Percentiles rank a stretch among this genome's conserved stretches.
Conservation (phyloP, 2,888 invertebrate species). For the Nemotelus nigrinus region DNA sequence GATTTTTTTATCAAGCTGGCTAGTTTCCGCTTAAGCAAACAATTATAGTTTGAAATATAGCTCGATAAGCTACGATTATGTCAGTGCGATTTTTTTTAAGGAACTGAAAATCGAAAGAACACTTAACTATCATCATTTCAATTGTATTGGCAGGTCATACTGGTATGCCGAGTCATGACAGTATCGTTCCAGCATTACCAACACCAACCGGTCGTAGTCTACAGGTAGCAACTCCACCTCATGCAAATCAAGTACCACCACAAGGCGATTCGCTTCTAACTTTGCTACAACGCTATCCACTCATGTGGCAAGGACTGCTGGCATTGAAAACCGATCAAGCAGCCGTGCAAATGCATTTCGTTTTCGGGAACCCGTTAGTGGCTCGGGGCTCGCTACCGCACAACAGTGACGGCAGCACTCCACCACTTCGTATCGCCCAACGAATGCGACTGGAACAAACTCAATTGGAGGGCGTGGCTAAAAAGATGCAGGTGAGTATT, state of each 20-base stretch:
- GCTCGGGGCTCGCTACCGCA: conserved; percentile 89
- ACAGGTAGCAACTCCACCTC: conserved; percentile 69
- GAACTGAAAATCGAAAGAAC: too few species aligned
- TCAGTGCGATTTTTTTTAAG: too few species aligned
- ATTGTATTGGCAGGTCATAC: conserved; percentile 50
- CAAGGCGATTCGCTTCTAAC: conserved; percentile 85
- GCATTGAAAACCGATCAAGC: conserved; percentile 97
- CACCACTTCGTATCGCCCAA: conserved; percentile 92
- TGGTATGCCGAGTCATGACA: conserved; percentile 55
- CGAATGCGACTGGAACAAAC: conserved; percentile 96
- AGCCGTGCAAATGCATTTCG: conserved; percentile 98
- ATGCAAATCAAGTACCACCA: conserved; percentile 81
- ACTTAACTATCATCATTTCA: too few species aligned
- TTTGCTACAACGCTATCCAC: conserved; percentile 89
- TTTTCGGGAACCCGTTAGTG: conserved; percentile 91
- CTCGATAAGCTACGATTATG: too few species aligned
- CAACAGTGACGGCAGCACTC: conserved; percentile 83
- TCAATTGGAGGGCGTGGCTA: conserved; percentile 94
- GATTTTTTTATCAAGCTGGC: not conserved
- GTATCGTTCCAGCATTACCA: conserved; percentile 58
- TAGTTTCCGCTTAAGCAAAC: not conserved
- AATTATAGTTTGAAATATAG: too few species aligned
- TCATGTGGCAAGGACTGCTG: conserved; percentile 96
- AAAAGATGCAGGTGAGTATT: conserved; percentile 90
- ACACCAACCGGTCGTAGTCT: conserved; percentile 57